phyloP scores from a whole-genome alignment of 2,797 vertebrate genomes.

The Tympanoctomys barrerae region DNA sequence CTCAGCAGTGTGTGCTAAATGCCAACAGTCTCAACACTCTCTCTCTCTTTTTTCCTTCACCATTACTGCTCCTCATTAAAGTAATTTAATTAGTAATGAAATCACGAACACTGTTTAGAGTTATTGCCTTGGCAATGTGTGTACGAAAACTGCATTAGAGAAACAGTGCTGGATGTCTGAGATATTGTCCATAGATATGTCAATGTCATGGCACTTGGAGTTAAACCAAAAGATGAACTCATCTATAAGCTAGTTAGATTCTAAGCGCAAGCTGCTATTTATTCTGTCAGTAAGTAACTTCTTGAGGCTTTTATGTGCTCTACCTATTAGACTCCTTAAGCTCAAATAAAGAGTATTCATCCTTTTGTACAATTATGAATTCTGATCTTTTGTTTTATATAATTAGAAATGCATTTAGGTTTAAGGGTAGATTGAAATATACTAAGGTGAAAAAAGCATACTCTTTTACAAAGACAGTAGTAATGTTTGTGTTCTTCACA shows the following conservation, averaged over 20 bases:
- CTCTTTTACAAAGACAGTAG: neutral
- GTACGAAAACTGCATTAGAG: neutral
- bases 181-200: neutral
- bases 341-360: neutral
- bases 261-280: neutral
- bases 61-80: neutral
- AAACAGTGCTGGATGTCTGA: neutral
- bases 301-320: neutral
- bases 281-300: neutral
- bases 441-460: neutral
- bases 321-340: neutral
- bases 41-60: too few relatives aligned
- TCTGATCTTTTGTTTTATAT: neutral
- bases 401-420: neutral
- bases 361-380: neutral
- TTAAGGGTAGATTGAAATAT: neutral
- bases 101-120: neutral
- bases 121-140: constrained; percentile 20
- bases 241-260: neutral
- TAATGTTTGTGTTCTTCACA: neutral
- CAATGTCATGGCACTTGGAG: neutral
- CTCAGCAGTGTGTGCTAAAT: neutral
- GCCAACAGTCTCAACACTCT: neutral
- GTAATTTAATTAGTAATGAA: constrained; percentile 51
- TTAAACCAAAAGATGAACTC: neutral